Evolutionary conservation across 1,140 invertebrate species (phyloP), one percentile per base, ranked within the genome.

Genomic region (Anastrepha ludens): DNA sequence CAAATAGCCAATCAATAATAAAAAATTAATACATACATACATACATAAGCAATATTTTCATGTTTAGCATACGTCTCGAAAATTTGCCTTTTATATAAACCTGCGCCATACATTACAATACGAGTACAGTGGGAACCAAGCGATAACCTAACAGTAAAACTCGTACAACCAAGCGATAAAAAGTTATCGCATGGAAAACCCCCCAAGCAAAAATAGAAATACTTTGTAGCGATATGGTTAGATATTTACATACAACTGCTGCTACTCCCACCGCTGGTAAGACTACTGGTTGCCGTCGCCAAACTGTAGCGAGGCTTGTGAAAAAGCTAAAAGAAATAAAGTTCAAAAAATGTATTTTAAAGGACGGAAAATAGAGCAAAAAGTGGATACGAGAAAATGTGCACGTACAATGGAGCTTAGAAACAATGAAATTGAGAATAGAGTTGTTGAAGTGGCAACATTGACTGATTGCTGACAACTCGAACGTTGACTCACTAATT

Each of bases 401-500:
- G 2, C 50, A 55, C 50, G 2, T 11, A 55, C 6, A 55, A 6
- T 8, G 50, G 11, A 2, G 50, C 50, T 8, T 8, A 55, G 50
- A 55, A 55, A 55, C 11, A 55, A 55, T 55, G 11, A 11, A 55
- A 55, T 55, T 8, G 3, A 4, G 29, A 6, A 67, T 81, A 58
- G 3, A 81, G 74, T 20, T 20, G 50, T 55, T 4, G 17, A 55
- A 78, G 70, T 78, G 17, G 74, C 50, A 20, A n/a, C 41, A n/a
- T 29, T 81, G 85, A 86, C 58, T 86, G 58, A 65, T 86, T 65
- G 59, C 58, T 47, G 85, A 86, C 85, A 86, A 47, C 29, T 41
- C 58, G 29, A 62, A n/a, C 17, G 41, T 86, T 86, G 85, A 86
- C 62, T 86, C 62, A 50, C 58, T 65, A 62, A n/a, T 65, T 44